phyloP scores from a whole-genome alignment of 2,888 invertebrate genomes.

The Epistrophe eligans region DNA sequence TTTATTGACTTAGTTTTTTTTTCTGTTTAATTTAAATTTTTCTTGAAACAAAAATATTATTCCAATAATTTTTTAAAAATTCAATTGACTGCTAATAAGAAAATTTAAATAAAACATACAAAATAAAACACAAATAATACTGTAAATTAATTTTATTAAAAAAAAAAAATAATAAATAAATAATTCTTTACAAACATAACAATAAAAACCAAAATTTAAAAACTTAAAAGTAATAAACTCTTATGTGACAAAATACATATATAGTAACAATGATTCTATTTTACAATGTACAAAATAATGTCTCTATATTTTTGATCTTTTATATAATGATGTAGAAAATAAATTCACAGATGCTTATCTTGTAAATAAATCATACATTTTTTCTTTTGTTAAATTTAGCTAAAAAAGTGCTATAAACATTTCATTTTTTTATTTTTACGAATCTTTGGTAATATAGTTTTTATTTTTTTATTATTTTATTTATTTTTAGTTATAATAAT shows the following conservation, averaged over 20 bases:
- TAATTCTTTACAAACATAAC: slow-evolving; percentile 50
- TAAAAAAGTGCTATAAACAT: slow-evolving; percentile 67
- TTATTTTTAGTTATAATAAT: slow-evolving; percentile 76
- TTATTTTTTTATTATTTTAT: slow-evolving; percentile 26
- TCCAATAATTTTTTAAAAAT: slow-evolving; percentile 35
- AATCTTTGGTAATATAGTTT: slow-evolving; percentile 56
- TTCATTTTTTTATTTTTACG: slow-evolving; percentile 43
- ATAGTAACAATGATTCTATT: slow-evolving; percentile 43
- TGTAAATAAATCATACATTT: slow-evolving; percentile 64
- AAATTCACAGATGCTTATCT: slow-evolving; percentile 72
- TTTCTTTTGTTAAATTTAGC: slow-evolving; percentile 44
- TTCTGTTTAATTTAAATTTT: not conserved
- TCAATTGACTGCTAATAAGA: slow-evolving; percentile 61
- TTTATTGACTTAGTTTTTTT: slow-evolving; percentile 20
- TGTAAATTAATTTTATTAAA: slow-evolving; percentile 51
- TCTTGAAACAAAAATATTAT: slow-evolving; percentile 41
- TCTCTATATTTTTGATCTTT: slow-evolving; percentile 41
- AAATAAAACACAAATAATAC: slow-evolving; percentile 51
- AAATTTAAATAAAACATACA: not conserved
- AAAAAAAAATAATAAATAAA: slow-evolving; percentile 65
- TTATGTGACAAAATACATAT: slow-evolving; percentile 1
- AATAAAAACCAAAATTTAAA: slow-evolving; percentile 46
- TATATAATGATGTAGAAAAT: slow-evolving; percentile 53
- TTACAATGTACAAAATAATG: slow-evolving; percentile 56
- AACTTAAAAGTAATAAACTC: slow-evolving; percentile 11